Conservation (phyloP, 2,888 invertebrate genomes). For the Tiliacea aurago region DNA sequence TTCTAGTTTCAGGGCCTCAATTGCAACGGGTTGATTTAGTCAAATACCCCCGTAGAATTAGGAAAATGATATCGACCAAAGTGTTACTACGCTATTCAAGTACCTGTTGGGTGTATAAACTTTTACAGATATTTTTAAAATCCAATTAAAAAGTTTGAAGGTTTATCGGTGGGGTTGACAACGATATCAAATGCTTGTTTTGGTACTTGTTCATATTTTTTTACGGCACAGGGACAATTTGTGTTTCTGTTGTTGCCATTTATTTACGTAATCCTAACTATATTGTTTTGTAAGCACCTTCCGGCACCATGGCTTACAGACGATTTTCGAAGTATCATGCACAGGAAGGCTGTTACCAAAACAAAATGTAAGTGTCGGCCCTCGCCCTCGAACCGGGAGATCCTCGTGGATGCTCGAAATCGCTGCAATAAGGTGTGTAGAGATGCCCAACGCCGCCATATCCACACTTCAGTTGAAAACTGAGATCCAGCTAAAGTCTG, state of each 20-base stretch:
- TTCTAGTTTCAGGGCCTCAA: background rate
- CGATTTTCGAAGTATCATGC: too few relatives aligned
- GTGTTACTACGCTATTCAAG: background rate
- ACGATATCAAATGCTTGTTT: slow-evolving; percentile 28
- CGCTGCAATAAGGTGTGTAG: too few relatives aligned
- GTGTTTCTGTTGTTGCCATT: background rate
- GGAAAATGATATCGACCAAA: background rate
- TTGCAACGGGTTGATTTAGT: slow-evolving; percentile 3
- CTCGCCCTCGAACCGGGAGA: too few relatives aligned
- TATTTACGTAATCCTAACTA: background rate
- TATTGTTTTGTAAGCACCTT: background rate
- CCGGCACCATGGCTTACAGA: too few relatives aligned
- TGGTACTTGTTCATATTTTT: background rate
- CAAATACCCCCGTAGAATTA: background rate
- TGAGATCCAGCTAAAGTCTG: too few relatives aligned
- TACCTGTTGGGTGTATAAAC: background rate
- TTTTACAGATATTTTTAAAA: slow-evolving; percentile 4
- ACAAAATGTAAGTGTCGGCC: too few relatives aligned
- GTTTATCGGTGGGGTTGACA: slow-evolving; percentile 1
- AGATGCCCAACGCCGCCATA: too few relatives aligned
- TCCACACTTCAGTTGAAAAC: too few relatives aligned
- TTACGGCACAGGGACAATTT: background rate
- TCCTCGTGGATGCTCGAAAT: too few relatives aligned
- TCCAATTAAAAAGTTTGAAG: slow-evolving; percentile 23
- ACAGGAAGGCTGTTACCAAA: too few relatives aligned